phyloP scores from a whole-genome alignment of 2,797 vertebrate genomes.

The Halcyon badia region DNA sequence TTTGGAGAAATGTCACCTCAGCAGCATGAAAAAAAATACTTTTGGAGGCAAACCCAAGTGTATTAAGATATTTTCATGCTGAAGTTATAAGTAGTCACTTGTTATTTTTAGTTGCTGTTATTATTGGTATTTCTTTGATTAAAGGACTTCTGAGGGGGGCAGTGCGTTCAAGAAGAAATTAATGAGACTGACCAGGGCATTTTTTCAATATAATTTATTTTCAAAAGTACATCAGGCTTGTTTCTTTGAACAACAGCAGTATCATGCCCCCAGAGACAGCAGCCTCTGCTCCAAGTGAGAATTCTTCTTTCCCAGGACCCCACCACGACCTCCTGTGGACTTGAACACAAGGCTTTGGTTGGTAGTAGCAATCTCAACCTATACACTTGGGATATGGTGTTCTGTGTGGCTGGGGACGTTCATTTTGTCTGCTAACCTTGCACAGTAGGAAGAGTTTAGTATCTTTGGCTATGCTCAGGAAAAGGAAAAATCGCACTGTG shows the following conservation, averaged over 20 bases:
- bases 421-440: background rate
- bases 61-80: background rate
- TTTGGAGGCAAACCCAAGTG: background rate
- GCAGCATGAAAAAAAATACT: background rate
- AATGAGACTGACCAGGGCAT: background rate
- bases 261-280: background rate
- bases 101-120: background rate
- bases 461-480: background rate
- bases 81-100: background rate
- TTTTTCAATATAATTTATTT: background rate
- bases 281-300: background rate
- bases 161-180: background rate
- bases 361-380: background rate
- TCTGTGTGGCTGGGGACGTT: background rate
- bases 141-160: background rate
- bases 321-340: background rate
- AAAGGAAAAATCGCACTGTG: background rate
- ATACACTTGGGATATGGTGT: background rate
- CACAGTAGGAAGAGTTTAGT: background rate
- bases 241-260: slow-evolving; percentile 13
- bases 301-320: slow-evolving; percentile 19
- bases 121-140: background rate
- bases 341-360: background rate
- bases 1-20: background rate
- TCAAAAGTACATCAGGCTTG: background rate